These are phyloP conservation scores for Syngnathus acus DNA, from an alignment of 2,797 vertebrate genomes.

Conservation along the genomic window DNA sequence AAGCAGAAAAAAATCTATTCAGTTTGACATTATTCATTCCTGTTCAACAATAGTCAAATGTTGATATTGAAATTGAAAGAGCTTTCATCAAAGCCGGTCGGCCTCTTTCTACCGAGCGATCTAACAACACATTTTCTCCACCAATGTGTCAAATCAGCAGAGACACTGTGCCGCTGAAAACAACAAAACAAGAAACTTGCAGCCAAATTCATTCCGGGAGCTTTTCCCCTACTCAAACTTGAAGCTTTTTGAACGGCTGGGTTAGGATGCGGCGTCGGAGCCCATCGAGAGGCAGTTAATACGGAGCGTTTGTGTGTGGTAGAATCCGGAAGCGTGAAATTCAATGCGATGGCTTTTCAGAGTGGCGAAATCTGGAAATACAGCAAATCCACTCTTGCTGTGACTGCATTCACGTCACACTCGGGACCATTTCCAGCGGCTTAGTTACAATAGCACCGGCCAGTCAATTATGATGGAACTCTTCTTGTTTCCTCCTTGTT, in stretches of 20 bases:
- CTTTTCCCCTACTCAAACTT: constrained; percentile 31
- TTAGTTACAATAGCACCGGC: constrained; percentile 25
- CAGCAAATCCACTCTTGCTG: constrained; percentile 52
- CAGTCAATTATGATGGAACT: constrained; percentile 42
- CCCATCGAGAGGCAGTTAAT: constrained; percentile 35
- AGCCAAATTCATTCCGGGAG: constrained; percentile 21
- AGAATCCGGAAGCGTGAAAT: constrained; percentile 59
- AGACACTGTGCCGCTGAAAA: neutral
- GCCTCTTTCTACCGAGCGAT: neutral
- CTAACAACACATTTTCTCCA: neutral
- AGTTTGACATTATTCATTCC: neutral
- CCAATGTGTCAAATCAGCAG: neutral
- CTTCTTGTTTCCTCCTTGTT: constrained; percentile 4
- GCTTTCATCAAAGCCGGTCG: too few relatives aligned
- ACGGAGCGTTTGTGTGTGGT: constrained; percentile 23
- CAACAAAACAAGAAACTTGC: constrained; percentile 13
- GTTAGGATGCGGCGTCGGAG: constrained; percentile 19
- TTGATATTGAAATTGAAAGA: neutral
- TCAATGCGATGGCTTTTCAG: constrained; percentile 59
- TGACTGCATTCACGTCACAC: constrained; percentile 44
- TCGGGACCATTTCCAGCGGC: constrained; percentile 37
- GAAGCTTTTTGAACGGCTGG: constrained; percentile 32
- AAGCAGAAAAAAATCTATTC: neutral
- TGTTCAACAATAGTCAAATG: neutral
- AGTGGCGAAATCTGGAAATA: constrained; percentile 60